Conservation (phyloP, 2,113 vertebrate species). For the Uropsilus gracilis region DNA sequence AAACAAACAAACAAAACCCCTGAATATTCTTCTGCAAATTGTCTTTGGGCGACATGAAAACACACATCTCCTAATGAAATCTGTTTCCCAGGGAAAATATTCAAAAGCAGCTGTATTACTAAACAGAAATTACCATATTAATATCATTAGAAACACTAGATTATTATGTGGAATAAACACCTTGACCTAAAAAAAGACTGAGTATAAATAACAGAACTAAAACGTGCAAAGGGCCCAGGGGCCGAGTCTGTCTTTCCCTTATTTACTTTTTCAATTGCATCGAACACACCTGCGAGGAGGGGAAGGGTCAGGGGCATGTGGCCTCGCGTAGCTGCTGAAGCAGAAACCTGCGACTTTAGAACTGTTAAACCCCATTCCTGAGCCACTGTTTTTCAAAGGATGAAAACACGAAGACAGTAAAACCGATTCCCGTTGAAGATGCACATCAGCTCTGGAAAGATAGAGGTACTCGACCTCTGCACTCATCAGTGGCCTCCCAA, state of each 20-base stretch:
- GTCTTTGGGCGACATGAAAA: neutral
- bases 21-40: neutral
- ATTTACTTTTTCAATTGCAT: neutral
- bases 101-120: neutral
- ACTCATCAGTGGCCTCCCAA: neutral
- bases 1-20: neutral
- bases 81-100: neutral
- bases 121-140: neutral
- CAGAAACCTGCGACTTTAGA: neutral
- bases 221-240: neutral
- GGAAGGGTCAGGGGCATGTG: neutral
- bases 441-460: neutral
- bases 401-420: constrained; percentile 35
- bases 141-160: neutral
- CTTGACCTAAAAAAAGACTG: neutral
- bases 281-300: neutral
- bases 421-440: neutral
- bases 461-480: constrained; percentile 13
- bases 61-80: neutral
- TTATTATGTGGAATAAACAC: neutral
- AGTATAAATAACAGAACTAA: neutral
- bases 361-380: neutral
- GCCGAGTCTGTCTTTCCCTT: neutral
- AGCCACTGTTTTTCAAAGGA: constrained; percentile 49
- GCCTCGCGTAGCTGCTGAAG: neutral